Evolutionary conservation across 2,113 vertebrate genomes (phyloP).

Genomic region (Lampris megalopsis): DNA sequence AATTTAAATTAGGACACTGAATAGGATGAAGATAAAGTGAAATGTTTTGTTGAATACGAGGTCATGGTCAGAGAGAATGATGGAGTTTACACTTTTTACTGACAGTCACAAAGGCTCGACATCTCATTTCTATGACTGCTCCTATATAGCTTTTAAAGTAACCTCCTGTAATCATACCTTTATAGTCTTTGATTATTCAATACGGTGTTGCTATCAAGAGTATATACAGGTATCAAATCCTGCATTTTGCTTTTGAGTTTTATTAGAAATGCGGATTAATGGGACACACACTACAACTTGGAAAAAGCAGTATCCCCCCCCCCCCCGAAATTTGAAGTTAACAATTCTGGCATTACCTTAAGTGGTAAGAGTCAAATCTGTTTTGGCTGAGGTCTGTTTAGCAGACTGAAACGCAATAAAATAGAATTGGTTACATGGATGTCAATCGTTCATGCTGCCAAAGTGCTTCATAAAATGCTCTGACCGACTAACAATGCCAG

Average conservation of each 20-base stretch:
- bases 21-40: too few relatives aligned
- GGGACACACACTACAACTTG: conserved; percentile 8
- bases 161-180: conserved; percentile 32
- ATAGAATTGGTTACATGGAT: too few relatives aligned
- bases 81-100: conserved; percentile 7
- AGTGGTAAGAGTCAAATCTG: too few relatives aligned
- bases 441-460: too few relatives aligned
- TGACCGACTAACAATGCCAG: not conserved
- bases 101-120: not conserved
- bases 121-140: conserved; percentile 2
- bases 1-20: too few relatives aligned
- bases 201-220: conserved; percentile 34
- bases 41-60: not conserved
- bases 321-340: too few relatives aligned
- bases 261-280: conserved; percentile 23
- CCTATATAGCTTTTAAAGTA: conserved; percentile 17
- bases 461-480: not conserved
- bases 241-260: conserved; percentile 25
- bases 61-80: conserved; percentile 4
- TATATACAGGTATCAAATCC: conserved; percentile 31
- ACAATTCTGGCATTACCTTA: too few relatives aligned
- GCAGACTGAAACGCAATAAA: too few relatives aligned
- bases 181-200: conserved; percentile 7
- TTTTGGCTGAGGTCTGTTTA: too few relatives aligned
- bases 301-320: too few relatives aligned